These are phyloP conservation scores for Narcine bancroftii DNA, from an alignment of 2,113 vertebrate genomes.

Conservation along the genomic window DNA sequence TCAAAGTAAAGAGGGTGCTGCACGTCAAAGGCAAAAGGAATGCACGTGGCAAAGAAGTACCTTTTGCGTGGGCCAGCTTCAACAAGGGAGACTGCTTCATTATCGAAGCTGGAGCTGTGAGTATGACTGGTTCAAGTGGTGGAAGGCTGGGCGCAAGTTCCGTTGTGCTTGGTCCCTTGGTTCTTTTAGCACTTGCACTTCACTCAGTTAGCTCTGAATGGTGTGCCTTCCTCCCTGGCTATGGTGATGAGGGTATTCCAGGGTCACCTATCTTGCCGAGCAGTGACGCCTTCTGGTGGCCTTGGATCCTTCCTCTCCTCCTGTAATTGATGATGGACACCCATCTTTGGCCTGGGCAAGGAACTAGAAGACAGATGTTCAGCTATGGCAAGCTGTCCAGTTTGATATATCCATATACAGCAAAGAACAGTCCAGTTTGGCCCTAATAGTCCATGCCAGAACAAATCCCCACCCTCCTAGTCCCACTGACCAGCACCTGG, in stretches of 20 bases:
- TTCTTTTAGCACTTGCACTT: not conserved
- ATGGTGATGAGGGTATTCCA: not conserved
- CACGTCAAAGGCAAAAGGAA: slow-evolving; percentile 53
- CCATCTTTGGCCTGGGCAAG: not conserved
- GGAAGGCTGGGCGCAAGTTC: no score
- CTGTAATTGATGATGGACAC: not conserved
- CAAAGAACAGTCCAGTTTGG: no score
- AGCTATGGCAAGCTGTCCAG: no score
- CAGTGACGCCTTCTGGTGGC: not conserved
- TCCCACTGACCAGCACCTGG: no score
- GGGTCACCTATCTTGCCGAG: not conserved
- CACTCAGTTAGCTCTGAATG: not conserved
- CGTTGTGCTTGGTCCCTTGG: not conserved
- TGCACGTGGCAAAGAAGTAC: slow-evolving; percentile 50
- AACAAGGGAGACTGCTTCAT: slow-evolving; percentile 63
- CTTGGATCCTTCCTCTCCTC: not conserved
- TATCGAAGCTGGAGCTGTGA: slow-evolving; percentile 57
- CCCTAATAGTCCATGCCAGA: no score
- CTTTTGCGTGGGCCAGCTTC: slow-evolving; percentile 52
- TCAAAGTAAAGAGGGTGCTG: slow-evolving; percentile 45
- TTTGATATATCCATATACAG: no score
- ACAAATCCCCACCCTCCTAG: no score
- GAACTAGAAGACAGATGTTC: no score
- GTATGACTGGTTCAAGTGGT: not conserved
- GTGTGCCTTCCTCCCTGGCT: not conserved